Evolutionary conservation across 2,113 vertebrate species (phyloP).

Genomic region (Rana temporaria): DNA sequence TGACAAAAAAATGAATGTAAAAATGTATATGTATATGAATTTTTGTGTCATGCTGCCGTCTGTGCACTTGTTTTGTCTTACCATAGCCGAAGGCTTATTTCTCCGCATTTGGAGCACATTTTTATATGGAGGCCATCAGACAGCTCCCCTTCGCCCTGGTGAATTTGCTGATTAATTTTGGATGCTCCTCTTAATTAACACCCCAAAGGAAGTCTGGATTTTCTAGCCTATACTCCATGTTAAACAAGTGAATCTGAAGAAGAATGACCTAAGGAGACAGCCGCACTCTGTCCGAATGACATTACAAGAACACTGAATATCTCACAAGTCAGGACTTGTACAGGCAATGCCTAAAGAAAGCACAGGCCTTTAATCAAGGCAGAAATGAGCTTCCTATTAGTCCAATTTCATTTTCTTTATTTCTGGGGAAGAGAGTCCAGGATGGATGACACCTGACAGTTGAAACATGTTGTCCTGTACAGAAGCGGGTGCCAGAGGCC

Average conservation of each 20-base stretch:
- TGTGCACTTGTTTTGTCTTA: conserved; percentile 89
- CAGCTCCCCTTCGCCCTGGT: conserved; percentile 98
- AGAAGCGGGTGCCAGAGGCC: conserved; percentile 78
- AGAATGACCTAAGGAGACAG: conserved; percentile 93
- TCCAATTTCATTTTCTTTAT: conserved; percentile 95
- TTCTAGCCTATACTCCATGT: conserved; percentile 83
- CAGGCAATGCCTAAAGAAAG: conserved; percentile 90
- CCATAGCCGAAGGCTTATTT: conserved; percentile 94
- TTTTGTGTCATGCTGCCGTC: conserved; percentile 97
- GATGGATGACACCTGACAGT: conserved; percentile 91
- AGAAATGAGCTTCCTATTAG: conserved; percentile 90
- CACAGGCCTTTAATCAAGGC: conserved; percentile 91
- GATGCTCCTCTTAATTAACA: conserved; percentile 98
- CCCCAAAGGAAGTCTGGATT: conserved; percentile 95
- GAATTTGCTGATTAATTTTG: conserved; percentile 98
- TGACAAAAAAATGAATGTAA: conserved; percentile 99
- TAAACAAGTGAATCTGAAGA: conserved; percentile 86
- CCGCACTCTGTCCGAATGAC: conserved; percentile 86
- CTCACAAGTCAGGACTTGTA: conserved; percentile 81
- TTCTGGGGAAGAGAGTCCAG: conserved; percentile 77
- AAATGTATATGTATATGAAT: conserved; percentile 95
- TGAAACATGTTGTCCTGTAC: conserved; percentile 82
- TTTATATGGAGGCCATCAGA: conserved; percentile 90
- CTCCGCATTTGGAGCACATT: conserved; percentile 81
- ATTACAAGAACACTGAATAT: conserved; percentile 86